These are phyloP conservation scores for Sitobion miscanthi DNA, from an alignment of 1,140 invertebrate genomes.

Conservation along the genomic window DNA sequence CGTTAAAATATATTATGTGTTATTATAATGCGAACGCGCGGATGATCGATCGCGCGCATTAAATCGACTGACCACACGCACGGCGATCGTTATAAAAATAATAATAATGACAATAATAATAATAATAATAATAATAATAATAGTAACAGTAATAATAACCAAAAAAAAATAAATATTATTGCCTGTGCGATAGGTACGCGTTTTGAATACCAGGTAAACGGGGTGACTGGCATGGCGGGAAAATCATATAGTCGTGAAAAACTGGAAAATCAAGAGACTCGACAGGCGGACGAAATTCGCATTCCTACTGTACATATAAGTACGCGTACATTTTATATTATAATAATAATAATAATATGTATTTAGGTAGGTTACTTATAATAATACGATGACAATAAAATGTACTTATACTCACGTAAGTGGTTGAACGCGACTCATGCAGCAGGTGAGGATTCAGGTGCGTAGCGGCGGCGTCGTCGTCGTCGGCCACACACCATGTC, in stretches of 20 bases:
- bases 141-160: neutral
- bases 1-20: neutral
- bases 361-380: neutral
- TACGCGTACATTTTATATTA: neutral
- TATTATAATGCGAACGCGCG: neutral
- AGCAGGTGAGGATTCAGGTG: slow-evolving; percentile 54
- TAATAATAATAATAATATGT: neutral
- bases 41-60: neutral
- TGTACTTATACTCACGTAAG: slow-evolving; percentile 50
- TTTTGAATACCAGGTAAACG: neutral
- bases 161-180: neutral
- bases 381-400: neutral
- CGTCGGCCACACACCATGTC: slow-evolving; percentile 56
- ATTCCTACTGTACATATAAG: neutral
- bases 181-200: neutral
- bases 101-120: neutral
- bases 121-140: neutral
- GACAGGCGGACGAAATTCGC: neutral
- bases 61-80: neutral
- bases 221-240: neutral
- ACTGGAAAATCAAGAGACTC: neutral
- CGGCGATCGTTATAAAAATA: neutral
- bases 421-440: slow-evolving; percentile 55
- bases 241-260: neutral
- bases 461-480: slow-evolving; percentile 52